phyloP scores from a whole-genome alignment of 2,888 invertebrate genomes.

The Hemicrepidius hirtus region DNA sequence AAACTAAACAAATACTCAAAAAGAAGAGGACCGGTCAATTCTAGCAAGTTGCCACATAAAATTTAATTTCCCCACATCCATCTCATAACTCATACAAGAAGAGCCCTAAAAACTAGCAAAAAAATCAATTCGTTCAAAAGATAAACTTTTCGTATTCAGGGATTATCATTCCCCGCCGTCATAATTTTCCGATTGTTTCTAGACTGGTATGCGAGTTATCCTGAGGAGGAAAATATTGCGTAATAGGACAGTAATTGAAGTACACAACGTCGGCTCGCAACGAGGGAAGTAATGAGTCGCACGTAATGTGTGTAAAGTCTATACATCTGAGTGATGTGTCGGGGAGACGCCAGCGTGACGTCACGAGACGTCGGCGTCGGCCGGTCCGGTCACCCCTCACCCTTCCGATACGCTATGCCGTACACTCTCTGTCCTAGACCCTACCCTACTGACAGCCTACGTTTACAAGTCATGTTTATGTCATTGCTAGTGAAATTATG shows the following conservation, averaged over 20 bases:
- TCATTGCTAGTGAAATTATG: constrained; percentile 39
- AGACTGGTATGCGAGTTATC: not conserved
- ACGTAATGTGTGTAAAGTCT: constrained; percentile 63
- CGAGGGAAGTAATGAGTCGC: constrained; percentile 62
- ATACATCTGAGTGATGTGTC: constrained; percentile 65
- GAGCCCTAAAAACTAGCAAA: constrained; percentile 22
- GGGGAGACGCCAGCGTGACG: constrained; percentile 67
- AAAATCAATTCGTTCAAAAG: constrained; percentile 44
- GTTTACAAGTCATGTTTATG: constrained; percentile 48
- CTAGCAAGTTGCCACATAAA: constrained; percentile 28
- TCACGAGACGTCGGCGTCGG: constrained; percentile 67
- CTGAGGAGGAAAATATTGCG: constrained; percentile 18
- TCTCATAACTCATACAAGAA: constrained; percentile 38
- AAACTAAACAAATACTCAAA: constrained; percentile 29
- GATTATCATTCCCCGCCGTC: constrained; percentile 6
- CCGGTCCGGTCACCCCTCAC: constrained; percentile 60
- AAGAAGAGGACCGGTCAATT: constrained; percentile 13
- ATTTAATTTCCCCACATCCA: constrained; percentile 37
- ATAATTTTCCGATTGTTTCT: constrained; percentile 29
- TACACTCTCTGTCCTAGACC: constrained; percentile 49
- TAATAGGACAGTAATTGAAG: constrained; percentile 43
- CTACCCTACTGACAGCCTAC: constrained; percentile 50
- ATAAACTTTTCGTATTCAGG: constrained; percentile 40
- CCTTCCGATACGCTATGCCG: constrained; percentile 47
- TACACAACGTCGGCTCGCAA: constrained; percentile 38